phyloP scores from a whole-genome alignment of 2,888 invertebrate species.

The Cremastinae sp. region DNA sequence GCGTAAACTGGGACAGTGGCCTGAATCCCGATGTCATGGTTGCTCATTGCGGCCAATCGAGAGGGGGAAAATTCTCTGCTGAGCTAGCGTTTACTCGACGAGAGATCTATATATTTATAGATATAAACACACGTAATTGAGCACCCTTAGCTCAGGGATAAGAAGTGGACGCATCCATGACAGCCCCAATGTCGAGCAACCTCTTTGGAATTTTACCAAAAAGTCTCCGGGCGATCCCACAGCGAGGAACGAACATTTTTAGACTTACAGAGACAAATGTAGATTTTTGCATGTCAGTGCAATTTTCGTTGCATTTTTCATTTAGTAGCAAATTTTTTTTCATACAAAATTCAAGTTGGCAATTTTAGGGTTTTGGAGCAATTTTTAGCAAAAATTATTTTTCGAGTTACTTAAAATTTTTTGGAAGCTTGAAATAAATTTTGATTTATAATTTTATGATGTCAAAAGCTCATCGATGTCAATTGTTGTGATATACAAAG shows the following conservation, averaged over 20 bases:
- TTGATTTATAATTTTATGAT: no score
- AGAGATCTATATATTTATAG: constrained; percentile 56
- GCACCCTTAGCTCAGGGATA: constrained; percentile 37
- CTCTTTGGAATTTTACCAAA: constrained; percentile 68
- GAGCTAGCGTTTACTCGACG: constrained; percentile 66
- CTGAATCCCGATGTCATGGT: constrained; percentile 77
- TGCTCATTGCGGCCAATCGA: constrained; percentile 68
- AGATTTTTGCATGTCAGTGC: not conserved
- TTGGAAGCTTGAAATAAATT: no score
- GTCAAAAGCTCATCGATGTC: no score
- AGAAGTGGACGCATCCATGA: constrained; percentile 47
- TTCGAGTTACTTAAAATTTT: no score
- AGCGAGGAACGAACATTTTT: constrained; percentile 17
- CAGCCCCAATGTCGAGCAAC: constrained; percentile 54
- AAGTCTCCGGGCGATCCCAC: constrained; percentile 54
- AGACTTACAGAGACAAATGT: not conserved
- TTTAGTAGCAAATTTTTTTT: no score
- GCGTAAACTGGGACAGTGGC: constrained; percentile 77
- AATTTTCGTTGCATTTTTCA: no score
- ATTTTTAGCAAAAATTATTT: no score
- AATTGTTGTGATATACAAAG: no score
- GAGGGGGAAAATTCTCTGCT: constrained; percentile 48
- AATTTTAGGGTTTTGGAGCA: no score
- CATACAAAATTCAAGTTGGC: no score
- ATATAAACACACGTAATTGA: constrained; percentile 35